Evolutionary conservation across 2,888 invertebrate species (phyloP).

Genomic region (Plagodis pulveraria): DNA sequence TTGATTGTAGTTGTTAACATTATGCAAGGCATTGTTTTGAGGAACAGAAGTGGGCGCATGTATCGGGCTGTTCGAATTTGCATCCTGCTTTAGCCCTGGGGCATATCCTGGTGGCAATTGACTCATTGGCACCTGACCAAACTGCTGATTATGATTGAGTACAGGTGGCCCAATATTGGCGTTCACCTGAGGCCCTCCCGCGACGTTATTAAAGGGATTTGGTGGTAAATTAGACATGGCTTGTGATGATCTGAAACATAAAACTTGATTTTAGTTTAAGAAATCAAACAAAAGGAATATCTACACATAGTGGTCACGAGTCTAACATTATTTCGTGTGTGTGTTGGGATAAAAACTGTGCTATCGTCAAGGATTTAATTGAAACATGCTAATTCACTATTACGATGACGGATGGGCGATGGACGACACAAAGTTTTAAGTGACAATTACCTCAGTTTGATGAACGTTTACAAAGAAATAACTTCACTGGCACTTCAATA

Average conservation of each 20-base stretch:
- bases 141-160: slow-evolving; percentile 57
- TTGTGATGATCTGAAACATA: slow-evolving; percentile 72
- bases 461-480: slow-evolving; percentile 59
- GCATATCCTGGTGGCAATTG: slow-evolving; percentile 66
- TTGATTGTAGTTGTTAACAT: slow-evolving; percentile 66
- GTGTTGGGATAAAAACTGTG: slow-evolving; percentile 60
- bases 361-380: slow-evolving; percentile 65
- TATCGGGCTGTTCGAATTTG: slow-evolving; percentile 69
- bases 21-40: slow-evolving; percentile 55
- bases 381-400: slow-evolving; percentile 77
- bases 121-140: slow-evolving; percentile 60
- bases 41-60: slow-evolving; percentile 47
- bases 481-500: slow-evolving; percentile 59
- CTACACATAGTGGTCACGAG: slow-evolving; percentile 16
- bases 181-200: slow-evolving; percentile 59
- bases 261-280: slow-evolving; percentile 41
- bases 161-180: slow-evolving; percentile 55
- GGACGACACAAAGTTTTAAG: slow-evolving; percentile 40
- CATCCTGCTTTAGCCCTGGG: slow-evolving; percentile 63
- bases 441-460: slow-evolving; percentile 64
- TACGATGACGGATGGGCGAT: slow-evolving; percentile 69
- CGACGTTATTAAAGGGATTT: slow-evolving; percentile 67
- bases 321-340: slow-evolving; percentile 48
- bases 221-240: slow-evolving; percentile 79
- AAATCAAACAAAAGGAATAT: slow-evolving; percentile 3